Evolutionary conservation across 2,888 invertebrate genomes (phyloP), one percentile per base, ranked within the genome.

Genomic region (Cantharis rustica): DNA sequence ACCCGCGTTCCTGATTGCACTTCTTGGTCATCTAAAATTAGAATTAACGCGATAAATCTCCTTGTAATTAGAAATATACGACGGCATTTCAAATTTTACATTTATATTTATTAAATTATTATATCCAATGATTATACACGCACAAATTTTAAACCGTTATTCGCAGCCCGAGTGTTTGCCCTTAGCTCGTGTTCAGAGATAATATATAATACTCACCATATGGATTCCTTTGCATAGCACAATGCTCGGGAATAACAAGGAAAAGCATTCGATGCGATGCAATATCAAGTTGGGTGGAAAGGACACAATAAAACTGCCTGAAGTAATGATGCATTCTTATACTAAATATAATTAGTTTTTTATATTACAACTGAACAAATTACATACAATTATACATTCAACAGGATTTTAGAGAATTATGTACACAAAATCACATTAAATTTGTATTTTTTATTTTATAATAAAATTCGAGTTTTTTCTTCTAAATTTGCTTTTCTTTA

Each of bases 321-420:
- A 47, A n/a, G 47, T 16, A 68, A 68, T 70, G 70, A 70, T 76
- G 76, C 76, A 73, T 75, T 75, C 86, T 85, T 86, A 86, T 84
- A 80, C 79, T 86, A 86, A 86, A 86, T 77, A 77, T 78, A 78
- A 75, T 78, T 87, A 85, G 85, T 85, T 85, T 80, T 85, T 81
- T 86, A 86, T 87, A 86, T 86, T 88, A 87, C 87, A 88, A 85
- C 85, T 84, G 86, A 86, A 85, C 85, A 86, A 84, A 84, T 86
- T 87, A 87, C 86, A 86, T 87, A 86, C 84, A 83, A 84, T 85
- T 85, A 83, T 85, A 86, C 85, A 85, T 80, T 77, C 77, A 79
- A 68, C 80, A 81, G 81, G 80, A 80, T 80, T 79, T 77, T 80
- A 80, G 77, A 81, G 81, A 81, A 81, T 84, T 85, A 85, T 82